These are phyloP conservation scores for Parnassius apollo DNA, from an alignment of 2,888 invertebrate species.

Conservation along the genomic window DNA sequence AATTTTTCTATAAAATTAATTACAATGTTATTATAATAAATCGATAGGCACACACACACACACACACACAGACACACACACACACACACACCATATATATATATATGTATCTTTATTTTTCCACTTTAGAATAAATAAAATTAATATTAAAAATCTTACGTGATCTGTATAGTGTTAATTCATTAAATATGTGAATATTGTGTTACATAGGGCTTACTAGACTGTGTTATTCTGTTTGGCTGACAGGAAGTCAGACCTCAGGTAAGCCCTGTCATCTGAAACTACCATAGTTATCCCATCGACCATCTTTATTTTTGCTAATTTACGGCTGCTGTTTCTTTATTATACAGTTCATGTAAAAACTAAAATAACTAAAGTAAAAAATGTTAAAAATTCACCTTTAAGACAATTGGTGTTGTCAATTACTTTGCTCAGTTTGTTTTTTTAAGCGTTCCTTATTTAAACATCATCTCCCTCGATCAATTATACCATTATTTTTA, in stretches of 20 bases:
- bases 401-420: constrained; percentile 5
- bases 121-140: too few relatives aligned
- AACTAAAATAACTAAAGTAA: constrained; percentile 2
- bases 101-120: too few relatives aligned
- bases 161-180: neutral
- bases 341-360: neutral
- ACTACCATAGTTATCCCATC: constrained; percentile 16
- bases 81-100: too few relatives aligned
- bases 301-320: constrained; percentile 33
- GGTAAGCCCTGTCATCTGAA: constrained; percentile 60
- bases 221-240: constrained; percentile 70
- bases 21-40: too few relatives aligned
- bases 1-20: too few relatives aligned
- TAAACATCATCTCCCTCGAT: constrained; percentile 12
- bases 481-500: constrained; percentile 9
- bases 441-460: constrained; percentile 21
- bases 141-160: neutral
- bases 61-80: too few relatives aligned
- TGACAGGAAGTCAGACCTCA: constrained; percentile 74
- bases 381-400: constrained; percentile 12
- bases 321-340: constrained; percentile 25
- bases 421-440: constrained; percentile 23
- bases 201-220: constrained; percentile 43
- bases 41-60: too few relatives aligned
- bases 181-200: constrained; percentile 2